A percentile compares a stretch with the other conserved stretches of the same genome.
Conservation (phyloP, 2,888 invertebrate genomes). For the Digitonthophagus gazella region DNA sequence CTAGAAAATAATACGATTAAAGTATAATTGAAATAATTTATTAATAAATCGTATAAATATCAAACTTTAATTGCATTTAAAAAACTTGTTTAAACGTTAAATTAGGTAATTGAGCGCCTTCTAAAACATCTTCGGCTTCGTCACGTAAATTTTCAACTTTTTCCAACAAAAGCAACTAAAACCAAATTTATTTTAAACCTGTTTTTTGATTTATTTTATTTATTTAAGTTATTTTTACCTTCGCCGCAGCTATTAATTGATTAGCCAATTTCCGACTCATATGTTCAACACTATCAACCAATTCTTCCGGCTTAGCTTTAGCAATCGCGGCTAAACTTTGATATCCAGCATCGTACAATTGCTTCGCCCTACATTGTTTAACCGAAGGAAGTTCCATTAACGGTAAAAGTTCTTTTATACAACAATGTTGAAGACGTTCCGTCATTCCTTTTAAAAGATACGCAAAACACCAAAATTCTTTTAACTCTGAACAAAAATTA, state of each 20-base stretch:
- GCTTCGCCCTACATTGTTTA: constrained; percentile 81
- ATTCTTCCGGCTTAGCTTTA: constrained; percentile 61
- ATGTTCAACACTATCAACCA: constrained; percentile 66
- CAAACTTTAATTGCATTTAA: too few species aligned
- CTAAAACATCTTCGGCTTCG: constrained; percentile 75
- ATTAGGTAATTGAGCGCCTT: constrained; percentile 54
- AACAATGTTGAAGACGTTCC: constrained; percentile 75
- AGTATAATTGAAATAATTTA: too few species aligned
- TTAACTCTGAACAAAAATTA: constrained; percentile 75
- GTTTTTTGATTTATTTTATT: constrained; percentile 5
- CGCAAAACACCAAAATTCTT: constrained; percentile 79
- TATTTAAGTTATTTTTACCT: constrained; percentile 55
- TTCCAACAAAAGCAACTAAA: constrained; percentile 76
- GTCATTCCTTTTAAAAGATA: constrained; percentile 74
- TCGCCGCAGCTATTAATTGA: constrained; percentile 84
- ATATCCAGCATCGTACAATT: constrained; percentile 81
- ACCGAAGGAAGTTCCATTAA: constrained; percentile 88
- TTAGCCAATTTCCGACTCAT: constrained; percentile 70
- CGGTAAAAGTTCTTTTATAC: constrained; percentile 72
- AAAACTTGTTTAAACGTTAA: too few species aligned
- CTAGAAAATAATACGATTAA: too few species aligned
- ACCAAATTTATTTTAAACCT: constrained; percentile 32
- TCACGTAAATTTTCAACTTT: constrained; percentile 85
- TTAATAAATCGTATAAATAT: too few species aligned
- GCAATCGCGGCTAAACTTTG: constrained; percentile 75